phyloP scores from a whole-genome alignment of 2,888 invertebrate genomes.

The Ectemnius lituratus region DNA sequence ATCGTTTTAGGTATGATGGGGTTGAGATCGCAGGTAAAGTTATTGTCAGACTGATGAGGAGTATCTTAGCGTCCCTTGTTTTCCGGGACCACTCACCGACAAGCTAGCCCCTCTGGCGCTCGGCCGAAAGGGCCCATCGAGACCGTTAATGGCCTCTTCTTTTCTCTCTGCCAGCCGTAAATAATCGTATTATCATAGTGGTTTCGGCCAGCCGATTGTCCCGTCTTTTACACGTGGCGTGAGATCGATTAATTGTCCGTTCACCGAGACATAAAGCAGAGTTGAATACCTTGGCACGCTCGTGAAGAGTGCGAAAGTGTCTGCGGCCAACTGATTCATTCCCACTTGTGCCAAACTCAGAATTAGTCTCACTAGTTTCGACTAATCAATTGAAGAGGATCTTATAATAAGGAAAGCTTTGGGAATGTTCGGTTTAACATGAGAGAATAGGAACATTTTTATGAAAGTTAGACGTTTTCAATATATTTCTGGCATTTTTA shows the following conservation, averaged over 20 bases:
- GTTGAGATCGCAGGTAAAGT: no score
- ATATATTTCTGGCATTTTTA: no score
- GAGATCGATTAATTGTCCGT: neutral
- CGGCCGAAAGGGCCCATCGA: constrained; percentile 24
- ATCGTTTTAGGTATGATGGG: no score
- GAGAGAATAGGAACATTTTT: no score
- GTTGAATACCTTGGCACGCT: neutral
- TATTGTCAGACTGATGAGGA: constrained; percentile 26
- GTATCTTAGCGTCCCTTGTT: constrained; percentile 39
- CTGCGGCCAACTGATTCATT: no score
- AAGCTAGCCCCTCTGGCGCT: constrained; percentile 2
- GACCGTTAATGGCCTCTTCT: constrained; percentile 53
- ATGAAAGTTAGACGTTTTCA: no score
- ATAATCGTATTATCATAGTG: constrained; percentile 51
- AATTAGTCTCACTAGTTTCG: no score
- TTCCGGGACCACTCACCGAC: constrained; percentile 24
- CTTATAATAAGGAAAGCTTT: no score
- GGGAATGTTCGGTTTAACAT: no score
- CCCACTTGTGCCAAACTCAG: no score
- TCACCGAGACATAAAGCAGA: no score
- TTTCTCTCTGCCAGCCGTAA: constrained; percentile 44
- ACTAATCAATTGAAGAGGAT: no score
- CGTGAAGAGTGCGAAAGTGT: neutral
- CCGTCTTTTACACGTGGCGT: neutral
- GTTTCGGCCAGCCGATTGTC: constrained; percentile 9